A percentile compares a stretch with the other conserved stretches of the same genome.
phyloP scores from a whole-genome alignment of 2,888 invertebrate species.

The Epinotia brunnichana region DNA sequence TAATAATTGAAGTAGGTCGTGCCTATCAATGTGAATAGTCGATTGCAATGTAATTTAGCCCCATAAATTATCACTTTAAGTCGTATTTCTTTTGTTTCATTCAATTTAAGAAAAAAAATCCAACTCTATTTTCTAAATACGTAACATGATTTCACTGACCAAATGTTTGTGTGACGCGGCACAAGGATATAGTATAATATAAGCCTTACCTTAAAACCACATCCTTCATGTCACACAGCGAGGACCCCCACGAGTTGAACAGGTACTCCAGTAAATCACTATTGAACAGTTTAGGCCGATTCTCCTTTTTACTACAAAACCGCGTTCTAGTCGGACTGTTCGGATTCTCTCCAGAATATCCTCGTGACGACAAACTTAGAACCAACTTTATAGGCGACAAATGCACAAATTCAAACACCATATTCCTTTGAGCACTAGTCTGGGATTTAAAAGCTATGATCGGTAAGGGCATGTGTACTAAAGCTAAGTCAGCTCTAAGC shows the following conservation, averaged over 20 bases:
- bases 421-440: conserved; percentile 65
- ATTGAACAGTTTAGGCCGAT: conserved; percentile 79
- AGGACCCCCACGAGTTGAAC: conserved; percentile 86
- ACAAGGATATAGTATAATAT: too few species aligned
- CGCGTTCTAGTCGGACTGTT: conserved; percentile 63
- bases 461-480: conserved; percentile 84
- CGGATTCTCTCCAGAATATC: conserved; percentile 66
- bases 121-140: too few species aligned
- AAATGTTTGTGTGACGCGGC: too few species aligned
- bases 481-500: conserved; percentile 81
- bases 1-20: too few species aligned
- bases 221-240: conserved; percentile 86
- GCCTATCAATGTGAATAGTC: too few species aligned
- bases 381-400: conserved; percentile 85
- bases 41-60: too few species aligned
- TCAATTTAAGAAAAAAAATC: too few species aligned
- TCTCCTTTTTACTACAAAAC: conserved; percentile 72
- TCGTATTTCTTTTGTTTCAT: too few species aligned
- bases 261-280: conserved; percentile 86
- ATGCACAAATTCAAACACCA: conserved; percentile 83
- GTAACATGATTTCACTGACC: too few species aligned
- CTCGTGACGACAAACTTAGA: conserved; percentile 84
- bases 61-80: too few species aligned
- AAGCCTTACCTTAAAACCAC: conserved; percentile 84
- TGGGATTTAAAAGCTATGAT: conserved; percentile 75